Conservation (phyloP, 1,140 invertebrate species). For the Drosophila miranda region DNA sequence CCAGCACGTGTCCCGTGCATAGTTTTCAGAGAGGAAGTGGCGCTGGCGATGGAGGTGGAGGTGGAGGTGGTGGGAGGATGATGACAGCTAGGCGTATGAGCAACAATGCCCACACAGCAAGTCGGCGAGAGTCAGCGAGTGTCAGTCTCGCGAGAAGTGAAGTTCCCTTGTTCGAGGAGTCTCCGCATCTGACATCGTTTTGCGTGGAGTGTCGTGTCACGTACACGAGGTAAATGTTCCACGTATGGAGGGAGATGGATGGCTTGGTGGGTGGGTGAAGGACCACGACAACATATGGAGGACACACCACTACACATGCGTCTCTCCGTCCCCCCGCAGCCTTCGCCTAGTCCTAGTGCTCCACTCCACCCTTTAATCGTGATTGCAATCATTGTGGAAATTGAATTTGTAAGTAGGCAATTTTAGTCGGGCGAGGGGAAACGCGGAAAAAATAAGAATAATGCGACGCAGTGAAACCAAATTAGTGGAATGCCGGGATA, state of each 20-base stretch:
- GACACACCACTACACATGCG: conserved; percentile 26
- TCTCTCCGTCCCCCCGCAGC: not conserved
- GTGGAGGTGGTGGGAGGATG: not conserved
- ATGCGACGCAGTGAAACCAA: conserved; percentile 63
- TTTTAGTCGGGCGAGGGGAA: conserved; percentile 35
- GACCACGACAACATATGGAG: conserved; percentile 28
- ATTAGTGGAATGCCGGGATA: conserved; percentile 39
- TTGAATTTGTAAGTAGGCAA: conserved; percentile 77
- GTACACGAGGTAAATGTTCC: conserved; percentile 70
- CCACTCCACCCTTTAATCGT: conserved; percentile 44
- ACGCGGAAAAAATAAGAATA: conserved; percentile 65
- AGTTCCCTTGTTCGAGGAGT: conserved; percentile 7
- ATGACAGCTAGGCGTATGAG: conserved; percentile 55
- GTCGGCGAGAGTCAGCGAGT: not conserved
- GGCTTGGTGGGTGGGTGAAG: not conserved
- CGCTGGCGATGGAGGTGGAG: not conserved
- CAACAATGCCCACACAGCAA: conserved; percentile 33
- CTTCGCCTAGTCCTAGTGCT: not conserved
- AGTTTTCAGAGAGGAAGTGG: conserved; percentile 23
- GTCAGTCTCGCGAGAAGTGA: not conserved
- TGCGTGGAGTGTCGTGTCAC: conserved; percentile 62
- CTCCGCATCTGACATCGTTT: conserved; percentile 13
- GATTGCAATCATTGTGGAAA: conserved; percentile 76
- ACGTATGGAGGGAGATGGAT: conserved; percentile 47
- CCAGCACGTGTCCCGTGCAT: conserved; percentile 51